Base-by-base conservation (phyloP, 2,888 invertebrate species). In the Chymomyza caudatula region DNA sequence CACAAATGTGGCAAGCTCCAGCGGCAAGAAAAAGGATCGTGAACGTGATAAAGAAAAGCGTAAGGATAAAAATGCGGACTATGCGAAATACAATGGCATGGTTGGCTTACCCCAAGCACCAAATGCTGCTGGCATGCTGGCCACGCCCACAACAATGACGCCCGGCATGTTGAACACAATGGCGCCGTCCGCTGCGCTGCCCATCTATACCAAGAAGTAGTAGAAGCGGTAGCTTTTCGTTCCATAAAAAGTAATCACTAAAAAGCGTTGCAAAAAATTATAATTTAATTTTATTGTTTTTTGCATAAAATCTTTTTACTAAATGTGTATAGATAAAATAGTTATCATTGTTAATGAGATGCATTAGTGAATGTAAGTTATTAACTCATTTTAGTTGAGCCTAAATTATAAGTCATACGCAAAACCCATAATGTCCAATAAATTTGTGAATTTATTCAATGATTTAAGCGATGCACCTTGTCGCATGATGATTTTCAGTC, bases 11-110 rank as follows among this genome's bases (percentile, higher is more conserved):
- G 61, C 61, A 8, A 60, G 74, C 19, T 73, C 73, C 71, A 81
- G 78, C 62, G 77, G 79, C 68, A 90, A 88, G 67, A 88, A 86
- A 73, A 90, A 90, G 68, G 87, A 89, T 65, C 88, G 89, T 1
- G 89, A 90, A 73, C 88, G 89, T 47, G 90, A 90, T 42, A 87
- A 89, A 61, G 90, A 90, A 11, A 87, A 87, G 64, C 86, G 87
- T 1, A 90, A 89, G 63, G 87, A 86, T 55, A 86, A 74, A 61
- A 67, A 65, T 51, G 86, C 86, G 68, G 89, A 90, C 6, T 87
- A 85, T 55, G 77, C 76, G 22, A 90, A 89, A 72, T 85, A 87
- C 60, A 90, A 87, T 72, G 86, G 87, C 19, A 82, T 67, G 55
- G 8, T 67, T 74, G 71, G 65, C 53, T 37, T 60, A 23, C 8